Base-by-base conservation (phyloP, 2,888 invertebrate species). In the Julus scandinavius region DNA sequence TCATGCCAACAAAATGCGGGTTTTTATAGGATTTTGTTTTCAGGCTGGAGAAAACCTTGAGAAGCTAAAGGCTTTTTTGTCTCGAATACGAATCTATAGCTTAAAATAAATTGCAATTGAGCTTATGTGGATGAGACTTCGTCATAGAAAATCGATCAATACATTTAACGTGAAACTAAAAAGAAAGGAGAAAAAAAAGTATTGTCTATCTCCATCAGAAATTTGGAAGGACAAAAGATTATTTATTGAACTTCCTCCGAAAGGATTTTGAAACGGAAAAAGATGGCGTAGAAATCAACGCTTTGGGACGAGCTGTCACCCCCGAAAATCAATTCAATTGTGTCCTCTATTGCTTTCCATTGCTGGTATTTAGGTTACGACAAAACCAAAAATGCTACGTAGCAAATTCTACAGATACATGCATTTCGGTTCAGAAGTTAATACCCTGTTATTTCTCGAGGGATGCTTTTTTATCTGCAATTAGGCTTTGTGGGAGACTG, bases 251-350 rank as follows among this genome's bases (percentile, higher is more conserved):
- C 38, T 40, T 80, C 38, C 80, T 80, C 29, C 38, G 15, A 80
- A 38, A 80, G 15, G 80, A 80, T 80, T 80, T 40, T 80, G 13
- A 80, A 80, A 38, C 38, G 11, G 38, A 80, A 80, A 80, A 80
- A 72, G 15, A 80, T 72, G 20, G 11, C 63, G 58, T 17, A 29
- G 63, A 72, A 72, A 72, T 20, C 58, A 20, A 72, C 38, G 80
- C 38, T 80, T 13, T 80, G 80, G 80, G 80, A 80, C 80, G 80
- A 38, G 80, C 38, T 80, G 80, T 80, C 80, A 80, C 15, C 80
- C 13, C 13, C 80, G 9, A 38, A 80, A 80, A 80, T 63, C 63
- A 20, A 20, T 63, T 63, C 63, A 63, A 63, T 63, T 63, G n/a
- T 54, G 13, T 17, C 54, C 54, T 54, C 54, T 54, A 54, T 54